These are phyloP conservation scores for Nyctereutes procyonoides DNA, from an alignment of 2,113 vertebrate genomes.

Conservation along the genomic window DNA sequence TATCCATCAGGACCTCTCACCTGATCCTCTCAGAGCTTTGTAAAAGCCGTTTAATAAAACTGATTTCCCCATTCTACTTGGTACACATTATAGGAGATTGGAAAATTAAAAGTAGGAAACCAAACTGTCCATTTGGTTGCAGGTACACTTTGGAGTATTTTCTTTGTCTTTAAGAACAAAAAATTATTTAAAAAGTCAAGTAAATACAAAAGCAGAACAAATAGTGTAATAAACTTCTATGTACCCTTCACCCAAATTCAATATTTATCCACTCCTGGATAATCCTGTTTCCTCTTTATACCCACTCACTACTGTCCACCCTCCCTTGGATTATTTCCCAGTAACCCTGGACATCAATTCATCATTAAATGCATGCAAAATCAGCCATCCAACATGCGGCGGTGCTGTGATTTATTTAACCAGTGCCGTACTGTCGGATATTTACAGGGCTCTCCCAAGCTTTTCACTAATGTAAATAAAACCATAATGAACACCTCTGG, in stretches of 20 bases:
- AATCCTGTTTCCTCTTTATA: background rate
- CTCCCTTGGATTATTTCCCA: background rate
- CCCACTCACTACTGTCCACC: background rate
- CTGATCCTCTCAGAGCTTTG: background rate
- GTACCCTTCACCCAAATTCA: background rate
- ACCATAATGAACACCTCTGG: background rate
- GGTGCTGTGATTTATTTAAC: background rate
- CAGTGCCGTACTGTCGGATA: background rate
- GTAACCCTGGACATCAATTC: background rate
- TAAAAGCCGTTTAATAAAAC: background rate
- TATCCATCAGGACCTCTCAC: background rate
- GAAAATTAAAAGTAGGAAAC: conserved; percentile 26
- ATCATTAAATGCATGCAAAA: background rate
- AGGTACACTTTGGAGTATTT: background rate
- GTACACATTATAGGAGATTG: background rate
- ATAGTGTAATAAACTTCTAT: background rate
- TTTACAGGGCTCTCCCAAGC: background rate
- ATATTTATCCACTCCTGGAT: background rate
- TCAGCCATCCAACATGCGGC: background rate
- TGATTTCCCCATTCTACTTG: background rate
- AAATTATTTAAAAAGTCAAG: background rate
- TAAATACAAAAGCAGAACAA: background rate
- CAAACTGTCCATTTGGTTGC: background rate
- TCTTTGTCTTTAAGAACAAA: background rate
- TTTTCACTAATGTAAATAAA: background rate